Evolutionary conservation across 2,113 vertebrate genomes (phyloP).

Genomic region (Calidris pygmaea): DNA sequence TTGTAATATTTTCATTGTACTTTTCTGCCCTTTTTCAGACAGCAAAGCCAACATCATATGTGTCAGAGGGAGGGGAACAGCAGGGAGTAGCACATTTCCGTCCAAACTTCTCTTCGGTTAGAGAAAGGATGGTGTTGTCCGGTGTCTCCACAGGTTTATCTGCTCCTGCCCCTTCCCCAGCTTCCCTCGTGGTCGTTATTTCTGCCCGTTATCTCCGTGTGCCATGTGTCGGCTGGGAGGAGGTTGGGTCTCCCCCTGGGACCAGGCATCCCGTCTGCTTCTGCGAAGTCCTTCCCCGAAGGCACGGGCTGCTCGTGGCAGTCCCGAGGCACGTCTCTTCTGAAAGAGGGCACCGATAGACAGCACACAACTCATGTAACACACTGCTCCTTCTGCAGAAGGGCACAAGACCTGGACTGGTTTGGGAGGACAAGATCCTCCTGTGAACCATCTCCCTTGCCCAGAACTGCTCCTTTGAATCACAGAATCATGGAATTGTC

Average conservation of each 20-base stretch:
- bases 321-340: background rate
- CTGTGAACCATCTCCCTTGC: background rate
- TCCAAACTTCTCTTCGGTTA: background rate
- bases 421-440: background rate
- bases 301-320: background rate
- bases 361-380: background rate
- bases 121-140: background rate
- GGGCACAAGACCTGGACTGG: background rate
- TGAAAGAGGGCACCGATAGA: background rate
- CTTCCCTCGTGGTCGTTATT: background rate
- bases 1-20: background rate
- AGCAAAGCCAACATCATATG: accelerated
- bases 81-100: background rate
- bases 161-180: background rate
- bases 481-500: too few relatives aligned
- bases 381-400: background rate
- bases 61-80: background rate
- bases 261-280: background rate
- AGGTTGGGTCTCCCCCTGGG: background rate
- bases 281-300: background rate
- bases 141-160: background rate
- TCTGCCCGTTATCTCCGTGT: background rate
- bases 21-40: background rate
- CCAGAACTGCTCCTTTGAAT: background rate
- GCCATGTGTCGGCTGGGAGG: background rate